Conservation (phyloP, 2,797 vertebrate species). For the Apogon hyalosoma region DNA sequence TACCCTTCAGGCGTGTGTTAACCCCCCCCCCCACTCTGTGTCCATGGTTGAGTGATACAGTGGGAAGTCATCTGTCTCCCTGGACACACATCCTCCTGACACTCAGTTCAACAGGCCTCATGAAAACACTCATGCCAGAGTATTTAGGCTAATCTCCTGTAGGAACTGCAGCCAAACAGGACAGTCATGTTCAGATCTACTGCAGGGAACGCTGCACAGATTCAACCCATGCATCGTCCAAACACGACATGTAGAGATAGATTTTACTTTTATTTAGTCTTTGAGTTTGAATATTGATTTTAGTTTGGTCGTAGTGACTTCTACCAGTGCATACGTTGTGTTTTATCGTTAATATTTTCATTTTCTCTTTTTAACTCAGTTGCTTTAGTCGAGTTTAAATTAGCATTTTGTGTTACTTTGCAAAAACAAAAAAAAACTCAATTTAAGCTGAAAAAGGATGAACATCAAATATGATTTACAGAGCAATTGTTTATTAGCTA, state of each 20-base stretch:
- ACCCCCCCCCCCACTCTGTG: conserved; percentile 26
- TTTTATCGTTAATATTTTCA: too few relatives aligned
- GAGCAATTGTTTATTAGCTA: too few relatives aligned
- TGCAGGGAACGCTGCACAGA: too few relatives aligned
- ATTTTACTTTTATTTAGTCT: too few relatives aligned
- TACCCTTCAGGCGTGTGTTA: conserved; percentile 21
- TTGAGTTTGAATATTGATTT: background rate
- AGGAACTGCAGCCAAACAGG: conserved; percentile 68
- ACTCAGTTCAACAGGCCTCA: conserved; percentile 45
- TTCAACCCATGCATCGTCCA: background rate
- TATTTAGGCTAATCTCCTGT: conserved; percentile 81
- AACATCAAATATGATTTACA: too few relatives aligned
- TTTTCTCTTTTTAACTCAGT: too few relatives aligned
- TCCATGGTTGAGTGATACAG: conserved; percentile 37
- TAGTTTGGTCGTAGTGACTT: background rate
- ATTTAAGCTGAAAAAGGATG: too few relatives aligned
- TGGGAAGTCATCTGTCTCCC: conserved; percentile 45
- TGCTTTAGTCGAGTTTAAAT: too few relatives aligned
- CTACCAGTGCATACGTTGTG: too few relatives aligned
- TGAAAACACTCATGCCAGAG: conserved; percentile 64
- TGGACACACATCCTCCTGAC: conserved; percentile 42
- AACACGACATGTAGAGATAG: background rate
- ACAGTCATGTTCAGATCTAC: conserved; percentile 56
- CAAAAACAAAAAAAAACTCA: too few relatives aligned
- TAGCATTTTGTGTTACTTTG: too few relatives aligned